phyloP scores from a whole-genome alignment of 2,797 vertebrate genomes.

The Loriculus beryllinus region DNA sequence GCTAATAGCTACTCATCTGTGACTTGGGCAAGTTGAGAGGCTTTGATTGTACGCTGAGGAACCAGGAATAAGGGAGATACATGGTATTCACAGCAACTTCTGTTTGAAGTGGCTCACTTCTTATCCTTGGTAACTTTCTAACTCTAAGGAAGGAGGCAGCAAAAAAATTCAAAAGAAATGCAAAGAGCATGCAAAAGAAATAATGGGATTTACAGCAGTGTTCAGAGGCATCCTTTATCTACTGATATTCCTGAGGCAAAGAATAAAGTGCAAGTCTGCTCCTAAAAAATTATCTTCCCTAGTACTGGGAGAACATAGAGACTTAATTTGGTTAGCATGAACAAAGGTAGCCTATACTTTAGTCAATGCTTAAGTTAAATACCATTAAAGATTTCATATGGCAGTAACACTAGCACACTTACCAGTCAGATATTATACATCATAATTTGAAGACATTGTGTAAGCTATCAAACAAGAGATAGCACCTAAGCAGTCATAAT shows the following conservation, averaged over 20 bases:
- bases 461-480: not conserved
- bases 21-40: not conserved
- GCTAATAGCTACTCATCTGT: not conserved
- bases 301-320: rapidly evolving
- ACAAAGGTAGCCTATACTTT: not conserved
- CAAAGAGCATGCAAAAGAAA: not conserved
- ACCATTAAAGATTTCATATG: not conserved
- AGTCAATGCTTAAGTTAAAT: not conserved
- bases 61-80: not conserved
- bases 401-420: not conserved
- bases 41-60: not conserved
- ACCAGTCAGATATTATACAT: not conserved
- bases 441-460: not conserved
- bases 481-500: not conserved
- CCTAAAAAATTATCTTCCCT: not conserved
- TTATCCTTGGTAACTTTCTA: not conserved
- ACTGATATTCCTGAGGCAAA: not conserved
- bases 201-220: not conserved
- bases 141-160: not conserved
- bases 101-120: not conserved
- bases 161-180: no score
- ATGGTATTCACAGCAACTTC: not conserved
- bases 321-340: not conserved
- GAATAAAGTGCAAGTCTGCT: no score
- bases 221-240: not conserved